Conservation (phyloP, 2,888 invertebrate genomes). For the Phaedon cochleariae region DNA sequence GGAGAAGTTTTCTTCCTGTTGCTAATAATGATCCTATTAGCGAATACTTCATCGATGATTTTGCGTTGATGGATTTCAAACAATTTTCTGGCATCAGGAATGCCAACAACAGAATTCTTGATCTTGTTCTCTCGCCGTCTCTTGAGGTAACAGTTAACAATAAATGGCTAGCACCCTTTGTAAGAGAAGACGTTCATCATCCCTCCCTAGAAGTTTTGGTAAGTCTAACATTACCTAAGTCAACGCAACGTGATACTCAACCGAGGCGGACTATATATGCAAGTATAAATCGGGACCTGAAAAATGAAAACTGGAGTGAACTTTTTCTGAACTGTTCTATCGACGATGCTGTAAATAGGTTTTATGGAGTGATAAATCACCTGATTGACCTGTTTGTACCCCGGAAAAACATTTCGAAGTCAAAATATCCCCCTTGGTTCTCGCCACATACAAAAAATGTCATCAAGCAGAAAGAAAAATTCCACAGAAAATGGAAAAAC, state of each 20-base stretch:
- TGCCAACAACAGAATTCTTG: too few species aligned
- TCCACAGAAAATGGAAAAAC: neutral
- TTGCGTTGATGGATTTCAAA: too few species aligned
- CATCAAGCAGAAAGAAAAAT: slow-evolving; percentile 4
- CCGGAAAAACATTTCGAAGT: neutral
- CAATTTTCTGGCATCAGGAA: too few species aligned
- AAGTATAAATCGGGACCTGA: slow-evolving; percentile 1
- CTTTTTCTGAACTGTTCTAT: too few species aligned
- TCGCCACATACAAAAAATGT: neutral
- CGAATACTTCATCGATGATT: slow-evolving; percentile 2
- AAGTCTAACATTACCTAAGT: slow-evolving; percentile 2
- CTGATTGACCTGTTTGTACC: neutral
- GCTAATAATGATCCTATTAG: neutral
- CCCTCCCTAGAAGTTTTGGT: slow-evolving; percentile 1
- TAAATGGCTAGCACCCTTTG: neutral
- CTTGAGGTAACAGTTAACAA: slow-evolving; percentile 10
- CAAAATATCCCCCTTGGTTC: neutral
- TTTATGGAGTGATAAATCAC: slow-evolving; percentile 1
- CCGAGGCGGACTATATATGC: neutral
- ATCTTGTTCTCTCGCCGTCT: slow-evolving; percentile 5
- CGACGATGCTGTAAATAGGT: too few species aligned
- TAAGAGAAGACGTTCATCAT: too few species aligned
- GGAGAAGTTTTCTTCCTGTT: slow-evolving; percentile 7
- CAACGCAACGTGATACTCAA: neutral
- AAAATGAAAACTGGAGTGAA: neutral